Conservation (phyloP, 2,797 vertebrate genomes). For the Pangasius krempfi region DNA sequence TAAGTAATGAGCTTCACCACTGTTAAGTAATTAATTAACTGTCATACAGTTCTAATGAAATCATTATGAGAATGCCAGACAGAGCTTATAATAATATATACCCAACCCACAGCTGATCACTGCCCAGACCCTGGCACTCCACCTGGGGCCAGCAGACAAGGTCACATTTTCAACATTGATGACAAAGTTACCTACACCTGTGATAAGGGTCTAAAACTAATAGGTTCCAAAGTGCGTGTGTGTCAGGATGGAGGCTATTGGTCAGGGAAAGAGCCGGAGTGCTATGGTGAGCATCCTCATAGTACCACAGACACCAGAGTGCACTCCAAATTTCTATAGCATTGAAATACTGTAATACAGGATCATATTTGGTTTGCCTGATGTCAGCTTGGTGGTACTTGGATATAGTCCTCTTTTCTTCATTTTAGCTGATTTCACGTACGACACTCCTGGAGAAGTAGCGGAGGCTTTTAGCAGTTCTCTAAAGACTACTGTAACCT, state of each 20-base stretch:
- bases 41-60: neutral
- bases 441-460: constrained; percentile 57
- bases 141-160: constrained; percentile 69
- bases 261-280: constrained; percentile 75
- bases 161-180: constrained; percentile 68
- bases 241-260: constrained; percentile 70
- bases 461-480: constrained; percentile 51
- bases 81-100: neutral
- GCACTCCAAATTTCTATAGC: neutral
- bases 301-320: neutral
- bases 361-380: neutral
- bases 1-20: constrained; percentile 54
- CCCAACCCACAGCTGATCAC: constrained; percentile 61
- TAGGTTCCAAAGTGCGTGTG: constrained; percentile 70
- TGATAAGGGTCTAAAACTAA: constrained; percentile 62
- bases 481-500: constrained; percentile 44
- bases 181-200: constrained; percentile 73
- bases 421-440: constrained; percentile 52
- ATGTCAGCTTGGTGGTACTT: neutral
- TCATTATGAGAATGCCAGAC: neutral
- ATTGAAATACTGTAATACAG: neutral
- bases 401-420: neutral
- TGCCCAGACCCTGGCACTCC: constrained; percentile 76
- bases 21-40: neutral
- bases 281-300: constrained; percentile 60